Base-by-base conservation (phyloP, 1,140 invertebrate genomes). In the Macrocentrus cingulum region DNA sequence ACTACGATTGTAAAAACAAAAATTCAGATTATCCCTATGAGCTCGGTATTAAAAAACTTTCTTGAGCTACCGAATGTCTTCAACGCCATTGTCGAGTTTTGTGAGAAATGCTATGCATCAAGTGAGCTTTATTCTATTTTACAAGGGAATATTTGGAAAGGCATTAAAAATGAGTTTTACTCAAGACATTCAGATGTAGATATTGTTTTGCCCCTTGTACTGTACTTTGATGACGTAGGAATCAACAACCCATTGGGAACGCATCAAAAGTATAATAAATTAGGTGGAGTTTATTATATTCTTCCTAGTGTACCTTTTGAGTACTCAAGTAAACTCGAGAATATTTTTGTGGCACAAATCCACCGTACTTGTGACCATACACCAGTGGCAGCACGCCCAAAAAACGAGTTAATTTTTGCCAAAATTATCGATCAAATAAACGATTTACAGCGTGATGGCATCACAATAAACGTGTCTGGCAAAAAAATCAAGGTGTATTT, bases 291-390 rank as follows among this genome's bases (percentile, higher is more conserved):
- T n/a, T 44, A 54, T 29, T 23, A 11, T 19, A 37, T 9, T 39
- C 22, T 23, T n/a, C 4, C 4, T 29, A 5, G 25, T 29, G 9
- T 29, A 5, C 25, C 25, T 5, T 29, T 5, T 29, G 25, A 66
- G 32, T 54, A 59, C 22, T 37, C 29, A 15, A 60, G 56, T 9
- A 56, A 61, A 58, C 37, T 70, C n/a, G 15, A 66, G 18, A 63
- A 68, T 50, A 71, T 73, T 54, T 73, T 67, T 66, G 44, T 69
- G 25, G 32, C 56, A 45, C 23, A 46, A 45, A 37, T 71, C 19
- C 65, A 70, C 37, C 63, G 70, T 56, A 49, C 67, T 16, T 37
- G 60, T 36, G 69, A 76, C 62, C 34, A 62, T 18, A 65, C n/a
- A n/a, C n/a, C n/a, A n/a, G n/a, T n/a, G n/a, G n/a, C n/a, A n/a